Evolutionary conservation across 2,113 vertebrate species (phyloP).

Genomic region (Mesitornis unicolor): DNA sequence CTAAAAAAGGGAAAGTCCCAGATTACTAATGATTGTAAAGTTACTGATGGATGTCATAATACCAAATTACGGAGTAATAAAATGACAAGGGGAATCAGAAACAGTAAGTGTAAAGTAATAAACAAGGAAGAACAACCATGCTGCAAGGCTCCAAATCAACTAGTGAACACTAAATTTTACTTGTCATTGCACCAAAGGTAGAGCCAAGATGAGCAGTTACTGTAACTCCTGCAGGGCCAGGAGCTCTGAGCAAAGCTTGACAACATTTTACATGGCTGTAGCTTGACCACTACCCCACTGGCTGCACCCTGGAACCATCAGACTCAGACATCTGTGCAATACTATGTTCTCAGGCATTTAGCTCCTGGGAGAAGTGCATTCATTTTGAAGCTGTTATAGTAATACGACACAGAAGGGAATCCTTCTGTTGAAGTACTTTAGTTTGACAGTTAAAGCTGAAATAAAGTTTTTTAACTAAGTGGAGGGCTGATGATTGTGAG

Average conservation of each 20-base stretch:
- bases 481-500: neutral
- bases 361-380: neutral
- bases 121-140: neutral
- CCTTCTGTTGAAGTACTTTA: neutral
- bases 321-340: neutral
- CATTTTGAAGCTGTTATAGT: neutral
- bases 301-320: neutral
- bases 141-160: neutral
- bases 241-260: neutral
- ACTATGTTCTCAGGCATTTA: neutral
- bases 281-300: no score
- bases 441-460: neutral
- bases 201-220: neutral
- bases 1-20: neutral
- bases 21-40: neutral
- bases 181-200: neutral
- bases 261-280: neutral
- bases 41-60: neutral
- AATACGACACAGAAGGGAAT: neutral
- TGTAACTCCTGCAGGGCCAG: neutral
- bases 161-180: neutral
- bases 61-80: neutral
- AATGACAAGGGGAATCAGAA: neutral
- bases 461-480: neutral
- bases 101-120: no score